A percentile compares a stretch with the other conserved stretches of the same genome.
These are phyloP conservation scores for Punctoribates punctum DNA, from an alignment of 2,888 invertebrate genomes.

Conservation along the genomic window DNA sequence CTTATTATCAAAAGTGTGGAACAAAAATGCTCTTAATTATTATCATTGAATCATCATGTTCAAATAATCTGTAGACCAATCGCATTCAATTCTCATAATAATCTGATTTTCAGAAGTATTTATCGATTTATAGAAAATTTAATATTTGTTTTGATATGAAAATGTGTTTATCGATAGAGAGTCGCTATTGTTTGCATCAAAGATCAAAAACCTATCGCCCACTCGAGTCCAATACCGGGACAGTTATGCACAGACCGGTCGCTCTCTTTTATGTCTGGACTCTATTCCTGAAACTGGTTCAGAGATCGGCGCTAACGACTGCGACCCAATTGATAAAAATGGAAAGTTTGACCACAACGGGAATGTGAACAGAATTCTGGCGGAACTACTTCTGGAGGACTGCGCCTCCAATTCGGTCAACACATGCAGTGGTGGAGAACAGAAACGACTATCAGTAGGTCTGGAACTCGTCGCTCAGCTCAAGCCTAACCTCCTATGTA, in stretches of 20 bases:
- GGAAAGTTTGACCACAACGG: neutral
- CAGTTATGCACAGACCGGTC: constrained; percentile 12
- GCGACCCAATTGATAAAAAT: neutral
- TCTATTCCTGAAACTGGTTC: neutral
- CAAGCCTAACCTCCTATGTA: constrained; percentile 20
- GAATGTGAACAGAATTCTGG: neutral
- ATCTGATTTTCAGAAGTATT: no score
- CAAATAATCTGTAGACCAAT: no score
- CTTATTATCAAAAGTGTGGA: no score
- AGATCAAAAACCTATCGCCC: neutral
- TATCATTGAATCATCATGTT: no score
- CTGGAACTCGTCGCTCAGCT: neutral
- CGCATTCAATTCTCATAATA: no score
- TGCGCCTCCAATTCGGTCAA: neutral
- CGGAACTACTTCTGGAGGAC: neutral
- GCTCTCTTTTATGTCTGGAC: neutral
- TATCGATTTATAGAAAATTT: no score
- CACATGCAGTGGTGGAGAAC: constrained; percentile 21
- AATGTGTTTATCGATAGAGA: neutral
- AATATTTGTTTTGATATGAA: neutral
- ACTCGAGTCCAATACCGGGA: neutral
- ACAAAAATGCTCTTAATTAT: no score
- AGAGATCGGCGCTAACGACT: neutral
- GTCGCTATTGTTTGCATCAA: constrained; percentile 20
- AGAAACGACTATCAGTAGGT: neutral